phyloP scores from a whole-genome alignment of 2,888 invertebrate genomes.

The Hetaerina titia region DNA sequence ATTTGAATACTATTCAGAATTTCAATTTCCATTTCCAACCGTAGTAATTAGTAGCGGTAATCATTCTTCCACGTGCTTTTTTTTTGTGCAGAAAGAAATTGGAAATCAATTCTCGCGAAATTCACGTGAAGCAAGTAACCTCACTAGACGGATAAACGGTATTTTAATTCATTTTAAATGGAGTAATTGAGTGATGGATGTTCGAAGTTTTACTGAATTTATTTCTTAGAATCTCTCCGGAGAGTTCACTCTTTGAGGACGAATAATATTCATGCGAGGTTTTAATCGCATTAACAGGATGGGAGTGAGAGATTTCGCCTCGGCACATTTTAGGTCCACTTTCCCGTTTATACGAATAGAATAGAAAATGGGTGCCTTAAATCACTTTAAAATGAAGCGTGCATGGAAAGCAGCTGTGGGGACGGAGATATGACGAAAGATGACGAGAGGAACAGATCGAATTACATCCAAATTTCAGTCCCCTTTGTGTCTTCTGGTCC shows the following conservation, averaged over 20 bases:
- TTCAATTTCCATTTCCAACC: too few relatives aligned
- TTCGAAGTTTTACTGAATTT: background rate
- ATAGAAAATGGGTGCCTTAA: background rate
- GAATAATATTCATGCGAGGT: background rate
- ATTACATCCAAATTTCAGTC: background rate
- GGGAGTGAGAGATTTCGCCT: background rate
- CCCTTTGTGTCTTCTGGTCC: background rate
- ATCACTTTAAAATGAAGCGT: background rate
- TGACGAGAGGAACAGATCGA: too few relatives aligned
- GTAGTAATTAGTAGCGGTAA: background rate
- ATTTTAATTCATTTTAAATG: background rate
- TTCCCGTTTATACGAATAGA: background rate
- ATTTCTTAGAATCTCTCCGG: background rate
- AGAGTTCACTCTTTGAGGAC: background rate
- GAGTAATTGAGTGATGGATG: background rate
- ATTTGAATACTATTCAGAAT: too few relatives aligned
- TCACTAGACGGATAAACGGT: too few relatives aligned
- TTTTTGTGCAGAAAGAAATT: background rate
- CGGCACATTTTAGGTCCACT: background rate
- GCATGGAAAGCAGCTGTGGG: background rate
- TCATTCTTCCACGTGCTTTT: background rate
- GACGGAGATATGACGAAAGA: background rate
- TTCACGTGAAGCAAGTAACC: background rate
- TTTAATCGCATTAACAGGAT: background rate
- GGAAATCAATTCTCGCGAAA: too few relatives aligned